Conservation (phyloP, 2,797 vertebrate genomes). For the Neoniphon sammara region DNA sequence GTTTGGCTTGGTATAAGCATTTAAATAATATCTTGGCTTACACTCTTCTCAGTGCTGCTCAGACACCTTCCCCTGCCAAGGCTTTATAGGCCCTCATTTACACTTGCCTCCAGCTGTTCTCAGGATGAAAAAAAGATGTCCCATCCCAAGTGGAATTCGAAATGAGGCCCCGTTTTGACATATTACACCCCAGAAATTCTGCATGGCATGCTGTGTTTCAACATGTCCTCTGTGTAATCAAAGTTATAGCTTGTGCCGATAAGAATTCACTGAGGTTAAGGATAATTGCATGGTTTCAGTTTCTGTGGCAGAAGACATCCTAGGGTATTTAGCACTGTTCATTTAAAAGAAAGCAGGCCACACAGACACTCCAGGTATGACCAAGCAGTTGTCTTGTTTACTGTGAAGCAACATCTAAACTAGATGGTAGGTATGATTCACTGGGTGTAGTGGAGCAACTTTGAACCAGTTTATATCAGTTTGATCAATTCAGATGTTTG, state of each 20-base stretch:
- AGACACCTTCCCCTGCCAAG: conserved; percentile 4
- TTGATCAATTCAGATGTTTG: too few relatives aligned
- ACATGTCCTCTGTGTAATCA: not conserved
- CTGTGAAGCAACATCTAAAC: not conserved
- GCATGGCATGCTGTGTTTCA: not conserved
- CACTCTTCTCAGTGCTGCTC: not conserved
- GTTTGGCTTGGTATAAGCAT: conserved; percentile 9
- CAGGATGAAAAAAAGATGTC: not conserved
- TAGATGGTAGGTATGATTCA: not conserved
- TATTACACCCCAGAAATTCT: not conserved
- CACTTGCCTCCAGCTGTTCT: conserved; percentile 15
- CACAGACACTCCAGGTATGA: not conserved
- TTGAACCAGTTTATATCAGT: not conserved
- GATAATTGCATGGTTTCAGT: not conserved
- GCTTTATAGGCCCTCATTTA: conserved; percentile 19
- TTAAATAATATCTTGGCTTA: conserved; percentile 14
- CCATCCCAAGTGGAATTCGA: not conserved
- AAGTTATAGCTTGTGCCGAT: not conserved
- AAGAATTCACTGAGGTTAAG: not conserved
- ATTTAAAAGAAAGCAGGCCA: not conserved
- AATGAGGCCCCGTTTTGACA: not conserved
- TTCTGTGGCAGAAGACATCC: not conserved
- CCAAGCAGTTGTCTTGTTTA: conserved; percentile 10
- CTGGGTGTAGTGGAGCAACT: not conserved
- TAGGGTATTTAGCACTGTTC: not conserved